Base-by-base conservation (phyloP, 2,888 invertebrate species). In the Tolmerus cingulatus region DNA sequence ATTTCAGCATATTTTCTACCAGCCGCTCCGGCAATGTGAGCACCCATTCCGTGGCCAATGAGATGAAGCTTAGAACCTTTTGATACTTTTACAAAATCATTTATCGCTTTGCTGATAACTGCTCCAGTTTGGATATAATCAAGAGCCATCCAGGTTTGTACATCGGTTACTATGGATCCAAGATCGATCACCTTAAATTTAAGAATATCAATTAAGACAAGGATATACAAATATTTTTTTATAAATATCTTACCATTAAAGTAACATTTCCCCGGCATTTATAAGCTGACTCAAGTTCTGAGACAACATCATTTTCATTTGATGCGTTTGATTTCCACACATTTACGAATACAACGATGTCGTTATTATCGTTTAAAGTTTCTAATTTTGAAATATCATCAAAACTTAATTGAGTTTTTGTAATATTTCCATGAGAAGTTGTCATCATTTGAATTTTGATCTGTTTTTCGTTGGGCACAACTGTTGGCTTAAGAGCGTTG, bases 21-120 rank as follows among this genome's bases (percentile, higher is more conserved):
- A 88, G 91, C 91, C 16, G 89, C 89, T 74, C 93, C 92, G 84
- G 91, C 92, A 86, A 92, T 91, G 81, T 92, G 92, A 46, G 92
- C 92, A 81, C 90, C 91, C 55, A 91, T 89, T 87, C 91, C 91
- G 79, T 91, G 91, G 14, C 90, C 92, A 78, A 92, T 90, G 87
- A 92, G 51, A 46, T 92, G 92, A 19, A 92, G 90, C 86, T 90
- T 90, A 88, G 91, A 90, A 81, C 90, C 9, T 66, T 66, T 90
- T 74, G 91, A 90, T 1, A 89, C 79, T n/a, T 89, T 74, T 4
- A 57, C 79, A 34, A 81, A 34, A 55, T 82, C 19, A 19, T 37
- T 57, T 3, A 88, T 12, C 12, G 76, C 74, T 40, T 87, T 82
- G 23, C 86, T 87, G 16, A 88, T 66, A 9, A 27, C 43, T 37